phyloP scores from a whole-genome alignment of 2,797 vertebrate species.

The Anableps anableps region DNA sequence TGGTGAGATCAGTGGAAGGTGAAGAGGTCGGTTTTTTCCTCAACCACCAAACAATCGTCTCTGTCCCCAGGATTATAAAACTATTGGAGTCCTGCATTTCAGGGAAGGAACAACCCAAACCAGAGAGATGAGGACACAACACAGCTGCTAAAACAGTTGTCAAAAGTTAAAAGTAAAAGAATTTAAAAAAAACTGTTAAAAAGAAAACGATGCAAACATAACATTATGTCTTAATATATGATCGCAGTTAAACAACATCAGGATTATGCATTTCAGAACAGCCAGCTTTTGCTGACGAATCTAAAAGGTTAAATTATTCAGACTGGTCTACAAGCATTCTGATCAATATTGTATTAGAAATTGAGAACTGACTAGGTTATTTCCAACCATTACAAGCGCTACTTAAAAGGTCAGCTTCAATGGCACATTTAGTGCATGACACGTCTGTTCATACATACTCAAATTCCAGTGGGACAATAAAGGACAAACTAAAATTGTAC shows the following conservation, averaged over 20 bases:
- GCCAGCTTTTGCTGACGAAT: conserved; percentile 13
- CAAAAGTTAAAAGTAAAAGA: too few relatives aligned
- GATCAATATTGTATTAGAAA: conserved; percentile 67
- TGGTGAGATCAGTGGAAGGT: background rate
- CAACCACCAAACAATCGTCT: background rate
- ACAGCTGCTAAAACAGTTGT: background rate
- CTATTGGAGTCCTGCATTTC: background rate
- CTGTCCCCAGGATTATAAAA: background rate
- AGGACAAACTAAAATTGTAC: conserved; percentile 48
- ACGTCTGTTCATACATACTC: conserved; percentile 9
- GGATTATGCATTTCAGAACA: conserved; percentile 38
- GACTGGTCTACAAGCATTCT: conserved; percentile 34
- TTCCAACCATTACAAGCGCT: conserved; percentile 49
- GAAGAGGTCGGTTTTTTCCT: background rate
- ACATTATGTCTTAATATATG: too few relatives aligned
- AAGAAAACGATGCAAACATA: background rate
- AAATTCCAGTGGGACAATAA: conserved; percentile 42
- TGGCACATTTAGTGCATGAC: conserved; percentile 18
- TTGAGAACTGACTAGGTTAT: conserved; percentile 56
- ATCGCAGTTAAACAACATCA: background rate
- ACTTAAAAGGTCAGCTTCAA: conserved; percentile 54
- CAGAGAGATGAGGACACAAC: background rate
- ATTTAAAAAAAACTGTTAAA: background rate
- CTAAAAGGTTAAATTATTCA: conserved; percentile 59
- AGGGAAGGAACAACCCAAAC: background rate